Conservation (phyloP, 2,797 vertebrate genomes). For the Semaprochilodus insignis region DNA sequence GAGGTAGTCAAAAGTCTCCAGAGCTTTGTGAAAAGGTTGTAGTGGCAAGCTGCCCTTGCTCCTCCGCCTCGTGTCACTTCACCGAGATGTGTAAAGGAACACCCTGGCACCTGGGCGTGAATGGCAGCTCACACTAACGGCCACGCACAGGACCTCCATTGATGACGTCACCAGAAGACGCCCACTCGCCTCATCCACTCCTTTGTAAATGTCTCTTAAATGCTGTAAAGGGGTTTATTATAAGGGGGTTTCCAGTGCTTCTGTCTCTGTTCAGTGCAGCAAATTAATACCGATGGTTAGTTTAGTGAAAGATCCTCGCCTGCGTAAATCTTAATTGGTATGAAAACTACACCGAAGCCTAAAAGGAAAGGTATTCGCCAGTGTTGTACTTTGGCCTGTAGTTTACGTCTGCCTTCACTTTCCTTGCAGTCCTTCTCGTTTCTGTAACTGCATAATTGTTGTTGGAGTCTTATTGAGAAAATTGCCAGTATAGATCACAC, state of each 20-base stretch:
- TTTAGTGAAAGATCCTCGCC: conserved; percentile 35
- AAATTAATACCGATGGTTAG: not conserved
- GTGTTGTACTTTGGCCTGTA: conserved; percentile 8
- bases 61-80: conserved; percentile 51
- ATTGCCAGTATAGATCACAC: conserved; percentile 50
- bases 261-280: not conserved
- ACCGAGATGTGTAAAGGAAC: conserved; percentile 57
- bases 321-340: conserved; percentile 24
- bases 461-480: conserved; percentile 43
- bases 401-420: conserved; percentile 45
- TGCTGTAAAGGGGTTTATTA: conserved; percentile 25
- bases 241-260: not conserved
- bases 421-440: conserved; percentile 34
- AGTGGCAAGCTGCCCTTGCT: conserved; percentile 52
- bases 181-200: conserved; percentile 74
- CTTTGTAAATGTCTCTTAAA: conserved; percentile 1
- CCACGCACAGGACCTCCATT: conserved; percentile 78
- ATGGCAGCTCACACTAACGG: conserved; percentile 65
- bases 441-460: conserved; percentile 42
- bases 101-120: conserved; percentile 67
- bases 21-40: conserved; percentile 63
- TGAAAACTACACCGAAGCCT: conserved; percentile 18
- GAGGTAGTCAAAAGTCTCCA: conserved; percentile 65
- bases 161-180: conserved; percentile 78
- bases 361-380: conserved; percentile 14